These are phyloP conservation scores for Macrostomum cliftonense DNA, from an alignment of 2,888 invertebrate species.

Conservation along the genomic window DNA sequence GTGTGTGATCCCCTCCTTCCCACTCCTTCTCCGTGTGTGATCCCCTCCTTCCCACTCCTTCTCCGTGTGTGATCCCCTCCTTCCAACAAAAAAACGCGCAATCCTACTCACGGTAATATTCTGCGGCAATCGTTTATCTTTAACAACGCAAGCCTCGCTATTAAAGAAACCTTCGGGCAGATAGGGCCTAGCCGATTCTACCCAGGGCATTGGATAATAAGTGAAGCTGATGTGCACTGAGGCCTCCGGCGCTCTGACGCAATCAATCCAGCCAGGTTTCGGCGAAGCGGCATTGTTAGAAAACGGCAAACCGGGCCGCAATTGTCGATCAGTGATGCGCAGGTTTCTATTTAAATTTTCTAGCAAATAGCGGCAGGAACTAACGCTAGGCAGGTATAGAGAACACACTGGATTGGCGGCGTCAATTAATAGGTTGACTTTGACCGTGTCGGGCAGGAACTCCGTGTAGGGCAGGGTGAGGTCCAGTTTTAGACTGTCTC, in stretches of 20 bases:
- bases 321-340: background rate
- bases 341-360: background rate
- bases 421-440: conserved; percentile 75
- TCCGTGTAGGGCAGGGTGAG: conserved; percentile 82
- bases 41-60: too few relatives aligned
- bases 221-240: conserved; percentile 71
- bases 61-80: too few relatives aligned
- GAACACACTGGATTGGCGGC: conserved; percentile 25
- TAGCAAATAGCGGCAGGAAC: background rate
- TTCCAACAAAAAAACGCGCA: too few relatives aligned
- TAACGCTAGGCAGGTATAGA: too few relatives aligned
- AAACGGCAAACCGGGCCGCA: background rate
- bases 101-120: too few relatives aligned
- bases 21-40: too few relatives aligned
- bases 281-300: conserved; percentile 7
- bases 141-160: too few relatives aligned
- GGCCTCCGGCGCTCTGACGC: conserved; percentile 83
- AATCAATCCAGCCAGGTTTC: conserved; percentile 69
- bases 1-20: too few relatives aligned
- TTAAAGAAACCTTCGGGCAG: too few relatives aligned
- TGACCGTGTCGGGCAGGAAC: conserved; percentile 70
- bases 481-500: conserved; percentile 73
- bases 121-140: too few relatives aligned
- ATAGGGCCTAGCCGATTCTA: conserved; percentile 41
- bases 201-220: conserved; percentile 74